These are phyloP conservation scores for Lithophane ornitopus DNA, from an alignment of 2,888 invertebrate genomes.

Conservation along the genomic window DNA sequence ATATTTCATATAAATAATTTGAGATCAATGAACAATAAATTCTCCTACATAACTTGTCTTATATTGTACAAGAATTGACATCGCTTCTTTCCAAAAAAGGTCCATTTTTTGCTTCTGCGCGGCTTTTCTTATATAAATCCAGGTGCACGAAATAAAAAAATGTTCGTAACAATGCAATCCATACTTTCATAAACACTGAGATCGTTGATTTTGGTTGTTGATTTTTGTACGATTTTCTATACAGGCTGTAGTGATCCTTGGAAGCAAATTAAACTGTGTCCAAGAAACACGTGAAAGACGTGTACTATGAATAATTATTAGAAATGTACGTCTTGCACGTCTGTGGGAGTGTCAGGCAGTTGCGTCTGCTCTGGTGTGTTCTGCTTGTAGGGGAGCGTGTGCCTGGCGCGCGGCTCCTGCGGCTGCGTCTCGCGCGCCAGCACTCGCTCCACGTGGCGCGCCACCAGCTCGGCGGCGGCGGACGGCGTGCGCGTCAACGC, in stretches of 20 bases:
- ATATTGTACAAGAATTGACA: conserved; percentile 62
- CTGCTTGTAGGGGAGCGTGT: conserved; percentile 79
- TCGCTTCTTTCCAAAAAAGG: conserved; percentile 52
- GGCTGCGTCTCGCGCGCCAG: conserved; percentile 90
- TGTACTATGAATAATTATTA: conserved; percentile 71
- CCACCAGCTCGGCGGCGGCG: conserved; percentile 89
- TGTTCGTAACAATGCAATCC: conserved; percentile 78
- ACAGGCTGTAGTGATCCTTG: conserved; percentile 14
- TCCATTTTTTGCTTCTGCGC: conserved; percentile 69
- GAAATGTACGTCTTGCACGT: conserved; percentile 92
- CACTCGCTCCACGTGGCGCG: conserved; percentile 91
- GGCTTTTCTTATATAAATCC: conserved; percentile 76
- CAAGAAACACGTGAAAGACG: conserved; percentile 26
- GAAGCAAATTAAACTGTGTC: conserved; percentile 22
- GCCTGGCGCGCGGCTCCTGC: conserved; percentile 81
- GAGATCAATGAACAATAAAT: conserved; percentile 87
- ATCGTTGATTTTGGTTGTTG: conserved; percentile 75
- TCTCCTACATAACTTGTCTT: conserved; percentile 73
- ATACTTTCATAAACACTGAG: conserved; percentile 76
- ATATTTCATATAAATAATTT: conserved; percentile 88
- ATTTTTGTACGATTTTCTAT: conserved; percentile 65
- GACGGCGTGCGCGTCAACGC: conserved; percentile 87
- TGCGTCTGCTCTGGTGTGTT: conserved; percentile 80
- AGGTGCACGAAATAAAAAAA: conserved; percentile 83
- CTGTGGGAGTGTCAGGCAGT: conserved; percentile 91